Conservation (phyloP, 2,113 vertebrate species). For the Neomonachus schauinslandi region DNA sequence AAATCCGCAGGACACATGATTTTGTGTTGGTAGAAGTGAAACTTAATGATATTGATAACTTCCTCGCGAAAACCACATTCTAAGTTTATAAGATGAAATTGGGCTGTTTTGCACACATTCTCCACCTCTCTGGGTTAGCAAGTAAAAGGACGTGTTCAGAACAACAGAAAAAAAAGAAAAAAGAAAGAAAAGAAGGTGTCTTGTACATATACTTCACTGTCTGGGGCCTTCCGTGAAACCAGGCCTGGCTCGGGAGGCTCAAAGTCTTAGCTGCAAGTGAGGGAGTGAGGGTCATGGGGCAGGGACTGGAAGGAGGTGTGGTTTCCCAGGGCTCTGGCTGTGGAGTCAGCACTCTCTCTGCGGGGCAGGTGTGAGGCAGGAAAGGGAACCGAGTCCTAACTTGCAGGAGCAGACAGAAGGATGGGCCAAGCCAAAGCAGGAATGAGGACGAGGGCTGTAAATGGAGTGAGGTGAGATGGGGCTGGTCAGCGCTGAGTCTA, state of each 20-base stretch:
- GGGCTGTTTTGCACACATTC: neutral
- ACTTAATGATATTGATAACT: neutral
- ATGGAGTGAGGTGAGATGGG: neutral
- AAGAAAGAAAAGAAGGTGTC: neutral
- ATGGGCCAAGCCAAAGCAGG: neutral
- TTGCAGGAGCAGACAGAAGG: neutral
- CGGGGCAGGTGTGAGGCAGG: neutral
- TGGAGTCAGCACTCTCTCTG: neutral
- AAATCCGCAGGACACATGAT: neutral
- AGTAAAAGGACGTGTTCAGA: neutral
- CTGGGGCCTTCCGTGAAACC: neutral
- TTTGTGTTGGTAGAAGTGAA: neutral
- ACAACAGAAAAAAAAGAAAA: neutral
- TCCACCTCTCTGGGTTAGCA: neutral
- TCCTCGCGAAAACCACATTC: neutral
- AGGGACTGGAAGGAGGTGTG: neutral
- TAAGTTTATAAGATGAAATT: neutral
- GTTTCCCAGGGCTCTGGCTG: neutral
- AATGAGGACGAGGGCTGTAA: neutral
- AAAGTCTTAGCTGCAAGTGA: neutral
- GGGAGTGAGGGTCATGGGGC: neutral
- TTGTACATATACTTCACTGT: rapidly evolving
- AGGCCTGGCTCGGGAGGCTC: neutral
- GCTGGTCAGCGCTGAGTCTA: rapidly evolving
- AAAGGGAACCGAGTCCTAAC: neutral